Evolutionary conservation across 2,113 vertebrate genomes (phyloP), one percentile per base, ranked within the genome.

Genomic region (Nettapus auritus): DNA sequence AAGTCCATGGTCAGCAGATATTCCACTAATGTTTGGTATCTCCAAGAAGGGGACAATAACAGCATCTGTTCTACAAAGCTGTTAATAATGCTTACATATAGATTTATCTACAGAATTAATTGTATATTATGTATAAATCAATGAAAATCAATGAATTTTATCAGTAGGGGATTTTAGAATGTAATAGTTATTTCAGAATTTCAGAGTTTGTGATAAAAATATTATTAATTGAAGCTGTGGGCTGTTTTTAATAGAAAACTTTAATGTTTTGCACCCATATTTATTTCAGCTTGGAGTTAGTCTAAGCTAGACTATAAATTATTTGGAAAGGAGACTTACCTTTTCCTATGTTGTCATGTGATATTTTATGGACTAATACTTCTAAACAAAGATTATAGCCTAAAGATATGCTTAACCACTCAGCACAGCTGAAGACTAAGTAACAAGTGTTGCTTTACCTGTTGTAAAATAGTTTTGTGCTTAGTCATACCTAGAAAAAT

Each of bases 401-500:
- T 63, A 48, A 53, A 74, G 71, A 34, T 9, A 36, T 1, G 2
- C 17, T 68, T 52, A 60, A 18, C n/a, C 66, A 33, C 7, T 16
- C 40, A 52, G 22, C 11, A 6, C 3, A 57, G 20, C 60, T 64
- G 22, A 78, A 56, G 20, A n/a, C 5, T 59, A 20, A 73, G 8
- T 64, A 83, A 75, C 0, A 1, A 8, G 8, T 33, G 31, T 12
- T 87, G 44, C 29, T 57, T 36, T 36, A 88, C 48, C 34, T 66
- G 31, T 70, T 74, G 36, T 59, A 81, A 95, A 84, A 82, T 11
- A 8, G n/a, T 55, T 74, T 88, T 50, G 18, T 8, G 25, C 20
- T 71, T 50, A 76, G 67, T 91, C 79, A 89, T 57, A 83, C 9
- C 53, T 50, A 90, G 85, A 91, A 91, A 82, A 88, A 76, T 11